Base-by-base conservation (phyloP, 1,140 invertebrate species). In the Harpegnathos saltator region DNA sequence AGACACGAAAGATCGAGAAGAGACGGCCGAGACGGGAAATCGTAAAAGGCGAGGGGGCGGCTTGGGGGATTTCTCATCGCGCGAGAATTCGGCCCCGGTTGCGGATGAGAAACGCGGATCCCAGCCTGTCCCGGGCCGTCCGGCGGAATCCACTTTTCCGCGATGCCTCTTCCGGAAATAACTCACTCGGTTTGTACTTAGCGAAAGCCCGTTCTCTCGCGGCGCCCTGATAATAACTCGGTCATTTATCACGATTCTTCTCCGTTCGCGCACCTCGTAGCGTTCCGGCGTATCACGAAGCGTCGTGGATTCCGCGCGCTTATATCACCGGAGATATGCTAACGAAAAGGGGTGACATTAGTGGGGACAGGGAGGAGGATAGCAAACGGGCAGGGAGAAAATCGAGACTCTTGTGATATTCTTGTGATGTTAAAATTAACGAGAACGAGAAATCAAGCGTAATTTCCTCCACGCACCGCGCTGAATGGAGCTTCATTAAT, bases 181-280 rank as follows among this genome's bases (percentile, higher is more conserved):
- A 78, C 14, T 63, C 65, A 87, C 29, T 73, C 75, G 56, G 62
- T 80, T 83, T 71, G 86, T 87, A 87, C 85, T 86, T 87, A 86
- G 78, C 33, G 22, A 83, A 38, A 65, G 33, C 50, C 72, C 61
- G 24, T 38, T 78, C 75, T 71, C 33, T 52, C 56, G 69, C 83
- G 59, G 68, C 81, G 58, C 65, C 38, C 54, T 77, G 78, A 71
- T 77, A 58, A 65, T 81, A 80, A 80, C 29, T 63, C 48, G 54
- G 50, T 24, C 63, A 59, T 81, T 74, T 80, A 59, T 73, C 56
- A 77, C 56, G 29, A 73, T 73, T 82, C 52, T 61, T 72, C 38
- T 78, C 72, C 38, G 17, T 33, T 72, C 48, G n/a, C 48, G 19
- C 65, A 74, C 58, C 61, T 48, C 66, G 19, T 78, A 78, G 75